Percentiles rank a stretch among this genome's conserved stretches.
Evolutionary conservation across 2,797 vertebrate genomes (phyloP).

Genomic region (Anabacerthia variegaticeps): DNA sequence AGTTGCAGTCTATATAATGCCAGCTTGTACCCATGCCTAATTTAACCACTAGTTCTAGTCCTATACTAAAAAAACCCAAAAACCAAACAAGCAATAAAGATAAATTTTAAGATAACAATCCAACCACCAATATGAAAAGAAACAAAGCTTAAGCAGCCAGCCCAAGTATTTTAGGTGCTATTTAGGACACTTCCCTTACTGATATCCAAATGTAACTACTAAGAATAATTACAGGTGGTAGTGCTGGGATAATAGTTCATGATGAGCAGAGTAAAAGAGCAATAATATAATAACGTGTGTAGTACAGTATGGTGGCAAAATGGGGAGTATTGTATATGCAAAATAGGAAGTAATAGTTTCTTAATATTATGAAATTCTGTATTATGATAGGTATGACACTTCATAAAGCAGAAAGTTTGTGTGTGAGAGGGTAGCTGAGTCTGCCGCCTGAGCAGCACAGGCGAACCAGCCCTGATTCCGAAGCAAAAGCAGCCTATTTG

Average conservation of each 20-base stretch:
- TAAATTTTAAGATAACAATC: neutral
- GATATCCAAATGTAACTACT: conserved; percentile 8
- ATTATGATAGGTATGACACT: neutral
- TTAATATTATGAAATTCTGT: neutral
- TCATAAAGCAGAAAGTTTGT: neutral
- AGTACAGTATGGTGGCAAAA: neutral
- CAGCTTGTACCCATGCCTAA: neutral
- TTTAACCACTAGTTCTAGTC: neutral
- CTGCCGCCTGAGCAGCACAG: neutral
- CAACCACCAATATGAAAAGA: neutral
- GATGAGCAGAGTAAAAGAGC: neutral
- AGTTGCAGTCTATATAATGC: neutral
- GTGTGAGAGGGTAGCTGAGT: neutral
- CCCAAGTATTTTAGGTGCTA: neutral
- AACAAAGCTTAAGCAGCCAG: neutral
- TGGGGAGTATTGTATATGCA: neutral
- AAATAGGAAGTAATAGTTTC: neutral
- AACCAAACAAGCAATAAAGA: neutral
- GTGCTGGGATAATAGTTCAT: neutral
- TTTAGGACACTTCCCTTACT: conserved; percentile 1
- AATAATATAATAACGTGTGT: neutral
- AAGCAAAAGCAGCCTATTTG: neutral
- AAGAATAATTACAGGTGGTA: neutral
- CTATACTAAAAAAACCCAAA: neutral
- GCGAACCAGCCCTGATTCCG: neutral